Conservation (phyloP, 1,140 invertebrate genomes). For the Lepidostoma basale region DNA sequence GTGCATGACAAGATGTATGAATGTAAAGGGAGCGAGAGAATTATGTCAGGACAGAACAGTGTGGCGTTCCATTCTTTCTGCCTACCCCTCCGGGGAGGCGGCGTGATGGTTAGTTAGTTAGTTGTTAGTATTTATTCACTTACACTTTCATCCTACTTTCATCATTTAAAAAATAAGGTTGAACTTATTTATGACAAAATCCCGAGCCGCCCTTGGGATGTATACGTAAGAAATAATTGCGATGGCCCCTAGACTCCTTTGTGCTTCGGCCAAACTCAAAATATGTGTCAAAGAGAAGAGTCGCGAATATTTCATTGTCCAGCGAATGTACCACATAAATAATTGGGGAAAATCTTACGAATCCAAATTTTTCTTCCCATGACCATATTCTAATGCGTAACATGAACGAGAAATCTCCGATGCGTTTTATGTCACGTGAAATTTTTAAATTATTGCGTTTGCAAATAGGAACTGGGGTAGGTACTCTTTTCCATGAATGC, state of each 20-base stretch:
- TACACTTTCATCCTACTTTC: too few relatives aligned
- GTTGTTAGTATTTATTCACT: too few relatives aligned
- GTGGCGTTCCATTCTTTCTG: too few relatives aligned
- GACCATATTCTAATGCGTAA: slow-evolving; percentile 40
- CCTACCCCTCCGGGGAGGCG: too few relatives aligned
- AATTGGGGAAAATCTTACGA: slow-evolving; percentile 5
- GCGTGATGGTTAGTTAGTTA: too few relatives aligned
- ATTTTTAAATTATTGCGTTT: neutral
- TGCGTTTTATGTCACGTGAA: slow-evolving; percentile 5
- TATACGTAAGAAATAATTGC: slow-evolving; percentile 44
- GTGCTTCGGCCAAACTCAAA: slow-evolving; percentile 33
- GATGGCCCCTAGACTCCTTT: slow-evolving; percentile 40
- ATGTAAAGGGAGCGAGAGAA: too few relatives aligned
- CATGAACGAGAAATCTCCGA: slow-evolving; percentile 26
- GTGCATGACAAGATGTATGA: too few relatives aligned
- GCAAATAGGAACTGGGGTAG: neutral
- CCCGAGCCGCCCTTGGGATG: neutral
- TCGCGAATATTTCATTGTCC: neutral
- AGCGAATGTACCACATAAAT: neutral
- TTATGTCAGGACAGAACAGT: too few relatives aligned
- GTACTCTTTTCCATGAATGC: slow-evolving; percentile 6
- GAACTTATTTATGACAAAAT: too few relatives aligned
- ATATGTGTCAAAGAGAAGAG: slow-evolving; percentile 38
- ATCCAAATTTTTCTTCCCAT: slow-evolving; percentile 37
- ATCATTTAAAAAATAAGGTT: too few relatives aligned